A percentile compares a stretch with the other conserved stretches of the same genome.
These are phyloP conservation scores for Eulemur macaco DNA, from an alignment of 2,113 vertebrate genomes.

Conservation along the genomic window DNA sequence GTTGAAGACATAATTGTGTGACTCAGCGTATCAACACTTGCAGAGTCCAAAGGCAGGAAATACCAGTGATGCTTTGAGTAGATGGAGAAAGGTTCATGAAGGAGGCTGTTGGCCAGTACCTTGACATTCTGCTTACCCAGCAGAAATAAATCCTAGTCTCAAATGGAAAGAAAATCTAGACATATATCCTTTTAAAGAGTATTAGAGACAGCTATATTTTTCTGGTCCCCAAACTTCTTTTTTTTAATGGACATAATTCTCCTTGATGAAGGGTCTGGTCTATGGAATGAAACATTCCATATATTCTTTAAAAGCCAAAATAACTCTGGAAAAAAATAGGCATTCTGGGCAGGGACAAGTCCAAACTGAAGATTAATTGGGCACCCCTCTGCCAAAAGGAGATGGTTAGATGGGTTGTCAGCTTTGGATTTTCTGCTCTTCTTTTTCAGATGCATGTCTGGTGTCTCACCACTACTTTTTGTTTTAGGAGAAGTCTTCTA, in stretches of 20 bases:
- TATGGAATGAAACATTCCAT: slow-evolving; percentile 65
- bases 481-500: slow-evolving; percentile 13
- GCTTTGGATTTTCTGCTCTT: slow-evolving; percentile 33
- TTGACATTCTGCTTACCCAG: slow-evolving; percentile 57
- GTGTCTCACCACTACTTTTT: background rate
- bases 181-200: slow-evolving; percentile 52
- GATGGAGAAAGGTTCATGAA: slow-evolving; percentile 42
- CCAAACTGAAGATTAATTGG: slow-evolving; percentile 63
- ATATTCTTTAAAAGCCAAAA: slow-evolving; percentile 75
- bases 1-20: slow-evolving; percentile 33
- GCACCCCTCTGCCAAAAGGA: slow-evolving; percentile 69
- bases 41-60: slow-evolving; percentile 64
- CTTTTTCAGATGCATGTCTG: background rate
- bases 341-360: slow-evolving; percentile 38
- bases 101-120: background rate
- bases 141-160: slow-evolving; percentile 63
- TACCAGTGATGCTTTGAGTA: slow-evolving; percentile 44
- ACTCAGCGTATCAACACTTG: slow-evolving; percentile 41
- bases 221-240: slow-evolving; percentile 69
- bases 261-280: slow-evolving; percentile 55
- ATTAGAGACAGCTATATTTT: slow-evolving; percentile 64
- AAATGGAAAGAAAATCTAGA: slow-evolving; percentile 65
- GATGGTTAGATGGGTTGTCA: slow-evolving; percentile 38
- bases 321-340: slow-evolving; percentile 73
- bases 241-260: slow-evolving; percentile 70